Evolutionary conservation across 2,797 vertebrate species (phyloP).

Genomic region (Anabacerthia variegaticeps): DNA sequence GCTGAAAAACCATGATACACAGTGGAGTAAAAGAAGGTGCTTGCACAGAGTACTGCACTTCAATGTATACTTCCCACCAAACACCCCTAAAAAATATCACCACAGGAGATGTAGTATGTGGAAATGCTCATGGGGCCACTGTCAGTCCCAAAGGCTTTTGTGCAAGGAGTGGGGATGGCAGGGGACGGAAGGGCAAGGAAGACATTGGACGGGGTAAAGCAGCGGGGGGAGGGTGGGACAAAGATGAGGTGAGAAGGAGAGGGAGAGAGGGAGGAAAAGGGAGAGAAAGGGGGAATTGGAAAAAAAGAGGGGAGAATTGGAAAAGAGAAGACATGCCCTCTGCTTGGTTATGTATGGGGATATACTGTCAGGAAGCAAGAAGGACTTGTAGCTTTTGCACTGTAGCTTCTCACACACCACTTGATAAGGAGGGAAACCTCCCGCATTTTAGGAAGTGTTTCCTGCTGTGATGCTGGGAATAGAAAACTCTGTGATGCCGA

Average conservation of each 20-base stretch:
- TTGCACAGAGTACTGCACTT: not conserved
- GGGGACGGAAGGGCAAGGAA: not conserved
- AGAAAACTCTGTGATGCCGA: not conserved
- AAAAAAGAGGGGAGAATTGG: not conserved
- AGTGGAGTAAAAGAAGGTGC: not conserved
- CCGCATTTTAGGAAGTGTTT: not conserved
- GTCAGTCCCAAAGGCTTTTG: not conserved
- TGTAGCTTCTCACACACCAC: not conserved
- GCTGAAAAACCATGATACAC: not conserved
- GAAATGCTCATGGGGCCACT: not conserved
- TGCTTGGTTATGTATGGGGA: not conserved
- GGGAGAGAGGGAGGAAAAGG: not conserved
- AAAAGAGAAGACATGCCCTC: not conserved
- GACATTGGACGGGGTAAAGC: not conserved
- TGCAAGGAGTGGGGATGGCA: not conserved
- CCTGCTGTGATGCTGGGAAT: not conserved
- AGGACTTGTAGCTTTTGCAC: not conserved
- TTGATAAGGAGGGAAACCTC: not conserved
- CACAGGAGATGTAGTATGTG: not conserved
- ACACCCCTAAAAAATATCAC: not conserved
- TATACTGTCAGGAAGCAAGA: not conserved
- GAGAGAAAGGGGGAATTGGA: not conserved
- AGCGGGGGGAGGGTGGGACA: not conserved
- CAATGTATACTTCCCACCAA: not conserved
- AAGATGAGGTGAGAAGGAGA: too few relatives aligned